Conservation (phyloP, 2,888 invertebrate genomes). For the Amiota mariae region DNA sequence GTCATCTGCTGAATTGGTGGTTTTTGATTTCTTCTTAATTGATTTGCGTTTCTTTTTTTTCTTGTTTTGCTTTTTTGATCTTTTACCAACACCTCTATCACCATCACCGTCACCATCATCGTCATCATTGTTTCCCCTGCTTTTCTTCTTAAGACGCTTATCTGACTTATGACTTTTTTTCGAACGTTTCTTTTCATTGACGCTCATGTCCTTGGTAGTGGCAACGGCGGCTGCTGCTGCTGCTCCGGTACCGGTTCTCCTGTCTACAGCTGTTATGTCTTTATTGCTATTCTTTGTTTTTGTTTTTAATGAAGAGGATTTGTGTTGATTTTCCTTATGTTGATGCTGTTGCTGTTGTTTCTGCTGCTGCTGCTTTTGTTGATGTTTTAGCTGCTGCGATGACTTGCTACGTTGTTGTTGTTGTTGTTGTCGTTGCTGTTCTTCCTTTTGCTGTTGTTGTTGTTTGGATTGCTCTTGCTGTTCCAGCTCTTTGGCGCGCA, state of each 20-base stretch:
- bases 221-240: too few relatives aligned
- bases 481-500: conserved; percentile 83
- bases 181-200: too few relatives aligned
- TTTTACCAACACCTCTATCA: neutral
- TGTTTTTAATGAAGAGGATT: neutral
- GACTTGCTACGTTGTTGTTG: conserved; percentile 3
- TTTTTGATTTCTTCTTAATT: neutral
- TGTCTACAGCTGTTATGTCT: neutral
- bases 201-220: too few relatives aligned
- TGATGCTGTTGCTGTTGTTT: neutral
- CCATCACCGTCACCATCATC: neutral
- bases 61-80: neutral
- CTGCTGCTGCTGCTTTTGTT: neutral
- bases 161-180: too few relatives aligned
- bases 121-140: too few relatives aligned
- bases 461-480: conserved; percentile 37
- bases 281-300: neutral
- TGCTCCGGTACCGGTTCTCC: too few relatives aligned
- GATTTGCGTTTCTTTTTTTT: neutral
- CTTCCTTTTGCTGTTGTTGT: conserved; percentile 65
- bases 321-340: neutral
- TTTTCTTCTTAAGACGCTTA: too few relatives aligned
- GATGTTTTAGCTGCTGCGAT: neutral
- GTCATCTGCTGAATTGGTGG: too few relatives aligned
- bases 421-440: neutral